Percentiles rank a stretch among this genome's conserved stretches.
These are phyloP conservation scores for Pseudomugil tenellus DNA, from an alignment of 2,797 vertebrate genomes.

Conservation along the genomic window DNA sequence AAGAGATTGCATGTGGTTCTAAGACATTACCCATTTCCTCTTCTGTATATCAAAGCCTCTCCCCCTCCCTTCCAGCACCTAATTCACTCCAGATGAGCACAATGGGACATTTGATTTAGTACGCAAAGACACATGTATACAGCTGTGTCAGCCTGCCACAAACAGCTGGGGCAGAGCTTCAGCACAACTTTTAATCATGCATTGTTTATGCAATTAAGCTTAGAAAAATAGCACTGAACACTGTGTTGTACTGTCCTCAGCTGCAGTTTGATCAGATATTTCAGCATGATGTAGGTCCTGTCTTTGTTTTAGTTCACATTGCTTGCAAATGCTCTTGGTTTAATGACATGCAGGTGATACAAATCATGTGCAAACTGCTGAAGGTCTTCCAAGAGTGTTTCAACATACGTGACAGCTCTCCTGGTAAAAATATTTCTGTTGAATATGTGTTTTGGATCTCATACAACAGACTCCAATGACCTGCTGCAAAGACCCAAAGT, in stretches of 20 bases:
- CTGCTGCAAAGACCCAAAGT: conserved; percentile 50
- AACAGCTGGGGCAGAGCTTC: conserved; percentile 74
- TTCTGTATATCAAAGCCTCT: conserved; percentile 79
- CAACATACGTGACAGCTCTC: conserved; percentile 63
- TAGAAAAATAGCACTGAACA: conserved; percentile 23
- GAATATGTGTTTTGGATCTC: conserved; percentile 66
- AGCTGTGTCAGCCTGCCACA: conserved; percentile 77
- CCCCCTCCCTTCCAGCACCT: conserved; percentile 60
- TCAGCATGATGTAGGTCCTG: conserved; percentile 63
- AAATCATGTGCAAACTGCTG: conserved; percentile 71
- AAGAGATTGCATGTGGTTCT: conserved; percentile 80
- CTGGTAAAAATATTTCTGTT: conserved; percentile 61
- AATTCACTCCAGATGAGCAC: conserved; percentile 84
- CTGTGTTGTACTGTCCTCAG: conserved; percentile 57
- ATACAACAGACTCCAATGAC: conserved; percentile 62
- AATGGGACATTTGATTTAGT: conserved; percentile 84
- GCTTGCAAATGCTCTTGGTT: conserved; percentile 55
- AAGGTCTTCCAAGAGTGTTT: conserved; percentile 75
- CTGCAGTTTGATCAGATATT: conserved; percentile 60
- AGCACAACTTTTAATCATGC: conserved; percentile 78
- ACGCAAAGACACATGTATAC: conserved; percentile 81
- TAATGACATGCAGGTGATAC: conserved; percentile 77
- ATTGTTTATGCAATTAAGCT: conserved; percentile 81
- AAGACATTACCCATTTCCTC: conserved; percentile 84
- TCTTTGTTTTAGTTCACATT: conserved; percentile 55